Base-by-base conservation (phyloP, 23 tunicate species). In the Ascidia mentula region DNA sequence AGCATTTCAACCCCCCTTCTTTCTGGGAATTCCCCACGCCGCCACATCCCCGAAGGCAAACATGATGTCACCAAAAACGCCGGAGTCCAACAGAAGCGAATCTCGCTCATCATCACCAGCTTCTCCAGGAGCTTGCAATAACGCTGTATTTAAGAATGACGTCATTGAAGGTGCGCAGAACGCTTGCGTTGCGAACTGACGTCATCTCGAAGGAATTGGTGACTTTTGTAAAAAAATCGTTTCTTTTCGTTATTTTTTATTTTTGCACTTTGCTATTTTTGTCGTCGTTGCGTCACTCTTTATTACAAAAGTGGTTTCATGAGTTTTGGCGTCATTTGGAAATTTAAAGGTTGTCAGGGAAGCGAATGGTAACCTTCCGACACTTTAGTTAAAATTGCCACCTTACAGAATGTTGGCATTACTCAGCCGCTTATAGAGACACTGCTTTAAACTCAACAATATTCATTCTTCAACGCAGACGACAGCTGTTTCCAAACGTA, bases 1-100 rank as follows among this genome's bases (percentile, higher is more conserved):
- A 45, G 45, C 78, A 1, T 74, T 74, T 30, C 40, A 38, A 17
- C 24, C 46, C 46, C 46, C 78, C 46, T 74, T 24, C 26, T 74
- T 74, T 39, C 78, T 74, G 28, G 34, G 46, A 1, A 74, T 39
- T 20, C 78, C 78, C 40, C 73, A n/a, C n/a, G 26, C 46, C 28
- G 28, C 38, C 46, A 74, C 78, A 46, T 74, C 78, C 37, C 46
- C 40, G 46, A 38, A 74, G 28, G 45, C 28, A 37, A 31, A 6
- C 2, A 13, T 28, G 38, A 74, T 46, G 78, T 74, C 78, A 74
- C 40, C 78, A 13, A 7, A 37, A 9, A 36, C 30, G 39, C n/a
- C 35, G 13, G 38, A 5, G 13, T 5, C 13, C 4, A 53, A 5
- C 24, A 9, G 24, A 53, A 53, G 65, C 65, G 53, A 42, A 9